Conservation (phyloP, 2,113 vertebrate genomes). For the Ardeotis arabs region DNA sequence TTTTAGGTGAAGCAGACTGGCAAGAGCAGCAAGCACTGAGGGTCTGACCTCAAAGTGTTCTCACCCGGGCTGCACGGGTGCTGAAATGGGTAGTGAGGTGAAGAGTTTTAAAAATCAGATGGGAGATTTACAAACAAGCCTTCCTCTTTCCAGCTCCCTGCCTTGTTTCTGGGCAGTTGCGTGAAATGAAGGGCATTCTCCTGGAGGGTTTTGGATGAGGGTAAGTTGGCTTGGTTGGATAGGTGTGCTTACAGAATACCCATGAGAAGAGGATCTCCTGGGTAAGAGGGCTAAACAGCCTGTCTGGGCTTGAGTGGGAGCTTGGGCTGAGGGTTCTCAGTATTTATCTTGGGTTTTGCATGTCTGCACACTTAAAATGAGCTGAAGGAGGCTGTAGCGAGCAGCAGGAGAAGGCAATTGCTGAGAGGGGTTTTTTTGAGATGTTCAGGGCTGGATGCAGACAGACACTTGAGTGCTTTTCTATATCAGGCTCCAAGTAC, state of each 20-base stretch:
- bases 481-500: neutral
- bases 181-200: neutral
- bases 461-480: neutral
- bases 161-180: neutral
- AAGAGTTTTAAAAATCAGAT: neutral
- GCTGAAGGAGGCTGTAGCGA: neutral
- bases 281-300: neutral
- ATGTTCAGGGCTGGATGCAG: neutral
- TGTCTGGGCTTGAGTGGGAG: neutral
- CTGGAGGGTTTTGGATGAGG: neutral
- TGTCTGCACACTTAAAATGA: neutral
- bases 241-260: neutral
- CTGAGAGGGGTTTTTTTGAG: neutral
- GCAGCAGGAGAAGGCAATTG: neutral
- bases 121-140: neutral
- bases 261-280: neutral
- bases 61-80: accelerated
- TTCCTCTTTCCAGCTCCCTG: neutral
- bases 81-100: neutral
- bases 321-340: neutral
- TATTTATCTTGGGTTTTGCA: neutral
- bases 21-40: neutral
- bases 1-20: neutral
- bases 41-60: neutral
- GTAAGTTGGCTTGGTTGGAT: neutral